phyloP scores from a whole-genome alignment of 1,140 invertebrate genomes.

The Triops cancriformis region DNA sequence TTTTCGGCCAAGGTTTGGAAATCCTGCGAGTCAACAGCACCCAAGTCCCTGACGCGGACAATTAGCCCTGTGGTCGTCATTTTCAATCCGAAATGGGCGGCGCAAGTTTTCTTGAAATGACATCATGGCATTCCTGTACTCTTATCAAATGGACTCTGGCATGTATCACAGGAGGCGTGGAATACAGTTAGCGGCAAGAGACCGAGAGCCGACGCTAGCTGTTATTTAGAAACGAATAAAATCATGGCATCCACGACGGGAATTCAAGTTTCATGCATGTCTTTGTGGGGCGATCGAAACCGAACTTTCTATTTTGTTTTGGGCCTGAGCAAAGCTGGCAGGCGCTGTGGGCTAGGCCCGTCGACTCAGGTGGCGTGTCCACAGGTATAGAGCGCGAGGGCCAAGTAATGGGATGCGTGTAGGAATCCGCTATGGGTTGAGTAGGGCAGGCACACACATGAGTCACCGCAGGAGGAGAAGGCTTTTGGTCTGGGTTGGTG shows the following conservation, averaged over 20 bases:
- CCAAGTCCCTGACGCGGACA: background rate
- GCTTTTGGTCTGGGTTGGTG: background rate
- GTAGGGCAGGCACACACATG: background rate
- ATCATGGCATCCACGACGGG: background rate
- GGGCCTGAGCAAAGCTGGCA: background rate
- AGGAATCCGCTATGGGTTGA: background rate
- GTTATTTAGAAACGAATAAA: too few relatives aligned
- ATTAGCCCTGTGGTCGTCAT: background rate
- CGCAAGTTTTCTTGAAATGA: too few relatives aligned
- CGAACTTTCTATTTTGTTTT: background rate
- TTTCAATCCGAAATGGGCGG: background rate
- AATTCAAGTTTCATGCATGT: background rate
- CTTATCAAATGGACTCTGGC: too few relatives aligned
- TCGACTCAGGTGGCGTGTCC: background rate
- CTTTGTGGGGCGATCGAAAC: too few relatives aligned
- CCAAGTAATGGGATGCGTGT: background rate
- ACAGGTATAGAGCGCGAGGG: background rate
- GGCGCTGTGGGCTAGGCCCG: too few relatives aligned
- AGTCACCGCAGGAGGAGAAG: background rate
- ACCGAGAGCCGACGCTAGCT: too few relatives aligned
- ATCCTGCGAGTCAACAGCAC: constrained; percentile 16
- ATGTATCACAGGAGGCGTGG: too few relatives aligned
- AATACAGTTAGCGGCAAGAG: too few relatives aligned
- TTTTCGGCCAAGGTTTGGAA: constrained; percentile 26
- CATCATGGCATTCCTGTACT: too few relatives aligned